Evolutionary conservation across 30 jellyfish, hydroid and myxozoan species (phyloP), one percentile per base, ranked within the genome.

Genomic region (Chironex yamaguchii): DNA sequence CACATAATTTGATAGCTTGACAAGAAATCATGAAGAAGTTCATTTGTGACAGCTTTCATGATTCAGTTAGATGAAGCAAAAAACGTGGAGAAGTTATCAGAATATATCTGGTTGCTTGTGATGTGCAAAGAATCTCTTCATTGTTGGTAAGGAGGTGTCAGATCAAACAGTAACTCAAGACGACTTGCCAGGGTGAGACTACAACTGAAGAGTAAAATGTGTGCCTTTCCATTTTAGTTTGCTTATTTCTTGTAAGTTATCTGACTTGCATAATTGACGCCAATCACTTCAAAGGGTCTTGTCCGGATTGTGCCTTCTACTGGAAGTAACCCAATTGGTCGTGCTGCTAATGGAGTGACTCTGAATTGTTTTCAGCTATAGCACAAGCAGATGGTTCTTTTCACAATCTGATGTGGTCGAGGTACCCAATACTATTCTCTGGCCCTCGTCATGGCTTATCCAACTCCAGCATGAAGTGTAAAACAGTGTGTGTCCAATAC

Each of bases 51-150:
- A 36, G 64, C 24, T 65, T 35, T 33, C 2, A 25, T 73, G 22
- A 69, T 6, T 91, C 91, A 71, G 17, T 36, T 22, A 50, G 88
- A 36, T 13, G 80, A 29, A 14, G 75, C 31, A 24, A 25, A 13
- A 52, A 42, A 76, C 3, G 79, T 32, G 29, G 51, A 53, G 29
- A 82, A 82, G 30, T 73, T 86, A 30, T 58, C 96, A 26, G 78
- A 34, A 4, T 52, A 24, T 71, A 85, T 85, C 86, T 6, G 95
- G 96, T 4, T 53, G 52, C 1, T 87, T 76, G 24, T 92, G 62
- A 73, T 92, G 11, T 32, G 96, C 67, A 21, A 76, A 32, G 62
- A 86, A 32, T 73, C 35, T 64, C 29, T 62, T 86, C 30, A 75
- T 52, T 9, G 64, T 34, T 74, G 80, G 67, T 28, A 70, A 34